Base-by-base conservation (phyloP, 2,797 vertebrate genomes). In the Phylloscopus collybita region DNA sequence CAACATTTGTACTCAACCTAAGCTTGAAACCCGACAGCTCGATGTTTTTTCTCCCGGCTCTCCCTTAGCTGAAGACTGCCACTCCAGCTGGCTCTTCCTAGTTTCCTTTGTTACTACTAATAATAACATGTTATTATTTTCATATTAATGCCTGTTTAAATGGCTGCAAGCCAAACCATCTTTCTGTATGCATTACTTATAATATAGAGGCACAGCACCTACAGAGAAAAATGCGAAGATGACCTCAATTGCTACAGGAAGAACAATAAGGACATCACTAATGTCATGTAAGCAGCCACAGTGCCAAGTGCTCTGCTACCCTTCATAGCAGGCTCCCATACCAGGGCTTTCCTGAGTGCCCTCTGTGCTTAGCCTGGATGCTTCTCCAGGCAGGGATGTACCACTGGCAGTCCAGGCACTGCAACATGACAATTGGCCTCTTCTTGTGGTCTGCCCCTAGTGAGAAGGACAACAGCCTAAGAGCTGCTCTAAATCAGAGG, bases 241-340 rank as follows among this genome's bases (percentile, higher is more conserved):
- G 44, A 80, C 88, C 92, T 90, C 73, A 69, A 8, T 90, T 59
- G 65, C 65, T 81, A n/a, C 15, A 53, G 21, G 11, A 45, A 93
- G 54, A 81, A 47, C 38, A 80, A 71, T 42, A 72, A 83, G 71
- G 45, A 12, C 69, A 47, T 83, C 34, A 26, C 42, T 50, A 78
- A 71, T 61, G 27, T 50, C 73, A 44, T 9, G 36, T 29, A 53
- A 62, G 15, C 3, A 4, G 56, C 30, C 64, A 30, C 5, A 6
- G 19, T 54, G 59, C 44, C 62, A 57, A 81, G 30, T 21, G n/a
- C 54, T 80, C 67, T 4, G 9, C 90, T 67, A 44, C 22, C 13
- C 29, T 86, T 54, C 1, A 1, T 0, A 7, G 51, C 27, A 12
- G 1, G 1, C 15, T 56, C 10, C 36, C 44, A 47, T 0, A 3